phyloP scores from a whole-genome alignment of 2,888 invertebrate genomes.

The Phanerotoma sp. region DNA sequence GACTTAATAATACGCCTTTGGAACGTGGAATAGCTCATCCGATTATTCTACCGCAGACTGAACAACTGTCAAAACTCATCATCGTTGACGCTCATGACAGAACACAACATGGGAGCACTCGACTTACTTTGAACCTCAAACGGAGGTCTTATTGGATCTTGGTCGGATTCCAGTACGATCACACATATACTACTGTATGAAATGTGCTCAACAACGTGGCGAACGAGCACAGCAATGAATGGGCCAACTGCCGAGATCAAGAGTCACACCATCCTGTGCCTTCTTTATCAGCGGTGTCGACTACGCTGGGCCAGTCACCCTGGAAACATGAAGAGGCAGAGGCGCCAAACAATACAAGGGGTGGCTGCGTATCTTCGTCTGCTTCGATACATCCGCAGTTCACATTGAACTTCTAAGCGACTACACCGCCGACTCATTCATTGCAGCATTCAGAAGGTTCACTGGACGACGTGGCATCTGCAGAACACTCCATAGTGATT shows the following conservation, averaged over 20 bases:
- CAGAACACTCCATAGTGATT: no score
- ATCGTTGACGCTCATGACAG: slow-evolving; percentile 26
- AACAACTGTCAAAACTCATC: slow-evolving; percentile 19
- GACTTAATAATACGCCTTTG: slow-evolving; percentile 14
- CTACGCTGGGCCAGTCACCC: slow-evolving; percentile 32
- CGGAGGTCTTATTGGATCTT: slow-evolving; percentile 30
- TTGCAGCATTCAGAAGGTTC: slow-evolving; percentile 19
- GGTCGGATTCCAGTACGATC: slow-evolving; percentile 20
- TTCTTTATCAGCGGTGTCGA: slow-evolving; percentile 32
- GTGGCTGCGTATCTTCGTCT: slow-evolving; percentile 36
- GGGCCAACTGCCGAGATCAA: slow-evolving; percentile 31
- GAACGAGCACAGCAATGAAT: slow-evolving; percentile 29
- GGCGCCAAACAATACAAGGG: slow-evolving; percentile 12
- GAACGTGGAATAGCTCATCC: slow-evolving; percentile 22
- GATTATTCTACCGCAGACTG: slow-evolving; percentile 20
- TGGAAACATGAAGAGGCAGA: slow-evolving; percentile 27
- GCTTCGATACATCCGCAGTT: slow-evolving; percentile 34
- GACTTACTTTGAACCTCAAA: slow-evolving; percentile 20
- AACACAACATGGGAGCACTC: slow-evolving; percentile 30
- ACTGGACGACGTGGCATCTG: slow-evolving; percentile 21
- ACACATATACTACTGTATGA: no score
- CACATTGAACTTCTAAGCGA: no score
- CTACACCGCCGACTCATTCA: no score
- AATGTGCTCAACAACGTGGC: slow-evolving; percentile 29
- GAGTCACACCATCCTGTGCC: slow-evolving; percentile 27